These are phyloP conservation scores for Megastigmus dorsalis DNA, from an alignment of 2,888 invertebrate species.

Conservation along the genomic window DNA sequence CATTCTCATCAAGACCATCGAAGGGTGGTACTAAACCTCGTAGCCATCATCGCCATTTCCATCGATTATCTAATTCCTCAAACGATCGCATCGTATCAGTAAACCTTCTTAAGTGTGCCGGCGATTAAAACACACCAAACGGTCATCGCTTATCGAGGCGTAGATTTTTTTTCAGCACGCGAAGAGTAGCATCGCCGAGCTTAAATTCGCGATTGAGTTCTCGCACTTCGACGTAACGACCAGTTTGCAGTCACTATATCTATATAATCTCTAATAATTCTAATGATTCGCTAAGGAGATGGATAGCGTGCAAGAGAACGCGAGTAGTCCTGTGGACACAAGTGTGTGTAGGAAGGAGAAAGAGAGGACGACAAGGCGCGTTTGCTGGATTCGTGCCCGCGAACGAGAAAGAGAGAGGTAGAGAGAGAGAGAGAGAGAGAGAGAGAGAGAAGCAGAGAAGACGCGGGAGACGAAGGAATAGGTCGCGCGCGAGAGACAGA, in stretches of 20 bases:
- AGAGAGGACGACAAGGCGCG: conserved; percentile 29
- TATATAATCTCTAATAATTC: conserved; percentile 73
- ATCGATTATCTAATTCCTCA: too few relatives aligned
- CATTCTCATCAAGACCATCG: background rate
- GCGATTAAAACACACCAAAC: too few relatives aligned
- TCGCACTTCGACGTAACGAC: conserved; percentile 60
- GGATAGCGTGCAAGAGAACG: background rate
- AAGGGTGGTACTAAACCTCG: too few relatives aligned
- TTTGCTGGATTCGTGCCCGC: conserved; percentile 47
- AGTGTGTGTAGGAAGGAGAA: too few relatives aligned
- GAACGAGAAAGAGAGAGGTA: conserved; percentile 51
- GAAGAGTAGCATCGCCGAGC: too few relatives aligned
- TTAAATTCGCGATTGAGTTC: conserved; percentile 64
- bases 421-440: conserved; percentile 37
- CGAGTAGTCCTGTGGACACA: background rate
- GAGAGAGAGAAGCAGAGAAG: conserved; percentile 41
- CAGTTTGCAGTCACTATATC: conserved; percentile 72
- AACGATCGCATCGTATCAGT: too few relatives aligned
- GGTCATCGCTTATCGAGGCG: too few relatives aligned
- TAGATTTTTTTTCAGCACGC: too few relatives aligned
- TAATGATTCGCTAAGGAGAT: conserved; percentile 66
- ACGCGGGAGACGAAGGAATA: conserved; percentile 32
- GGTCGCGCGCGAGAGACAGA: conserved; percentile 32
- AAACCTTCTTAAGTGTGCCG: too few relatives aligned
- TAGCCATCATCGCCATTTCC: too few relatives aligned